Base-by-base conservation (phyloP, 2,797 vertebrate species). In the Phrynocephalus forsythii region DNA sequence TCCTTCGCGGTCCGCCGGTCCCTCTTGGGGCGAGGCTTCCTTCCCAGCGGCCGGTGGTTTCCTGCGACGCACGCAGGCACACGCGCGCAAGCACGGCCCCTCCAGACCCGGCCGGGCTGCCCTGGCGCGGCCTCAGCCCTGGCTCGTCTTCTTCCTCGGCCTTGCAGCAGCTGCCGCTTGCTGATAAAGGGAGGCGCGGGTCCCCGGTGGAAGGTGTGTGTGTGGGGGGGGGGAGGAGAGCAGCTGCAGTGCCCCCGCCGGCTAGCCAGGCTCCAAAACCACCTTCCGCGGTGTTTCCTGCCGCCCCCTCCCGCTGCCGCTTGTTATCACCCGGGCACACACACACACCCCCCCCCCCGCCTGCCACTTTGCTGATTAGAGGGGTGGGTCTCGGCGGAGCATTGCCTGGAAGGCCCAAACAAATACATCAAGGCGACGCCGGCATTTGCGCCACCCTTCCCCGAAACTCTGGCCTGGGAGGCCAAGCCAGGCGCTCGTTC, bases 331-430 rank as follows among this genome's bases (percentile, higher is more conserved):
- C 91, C 91, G 28, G 60, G 60, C 60, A 63, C 15, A 13, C 60
- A 56, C 0, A 1, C 86, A 1, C 33, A 13, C 33, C 92, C 94
- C 94, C 92, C 93, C 92, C 91, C 94, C 87, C 93, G 94, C 87
- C 92, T 93, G 95, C 94, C 15, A 87, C 91, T 91, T 88, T 92
- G 91, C 90, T 80, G 92, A 94, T 94, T 93, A 92, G 91, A 92
- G 92, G 92, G 90, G 85, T 93, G 90, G 60, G 72, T 94, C 93
- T n/a, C 0, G 26, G 92, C 77, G 91, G 88, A 96, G 92, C 96
- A 91, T 93, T 94, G 96, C 94, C 94, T 94, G 90, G 93, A 91
- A 94, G 94, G 90, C 33, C 72, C 1, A 38, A 28, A 8, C 16
- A 1, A 1, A 87, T 89, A 68, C 76, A 93, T 95, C 94, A 93